A percentile compares a stretch with the other conserved stretches of the same genome.
These are phyloP conservation scores for Elephas maximus DNA, from an alignment of 2,113 vertebrate species.

Conservation along the genomic window DNA sequence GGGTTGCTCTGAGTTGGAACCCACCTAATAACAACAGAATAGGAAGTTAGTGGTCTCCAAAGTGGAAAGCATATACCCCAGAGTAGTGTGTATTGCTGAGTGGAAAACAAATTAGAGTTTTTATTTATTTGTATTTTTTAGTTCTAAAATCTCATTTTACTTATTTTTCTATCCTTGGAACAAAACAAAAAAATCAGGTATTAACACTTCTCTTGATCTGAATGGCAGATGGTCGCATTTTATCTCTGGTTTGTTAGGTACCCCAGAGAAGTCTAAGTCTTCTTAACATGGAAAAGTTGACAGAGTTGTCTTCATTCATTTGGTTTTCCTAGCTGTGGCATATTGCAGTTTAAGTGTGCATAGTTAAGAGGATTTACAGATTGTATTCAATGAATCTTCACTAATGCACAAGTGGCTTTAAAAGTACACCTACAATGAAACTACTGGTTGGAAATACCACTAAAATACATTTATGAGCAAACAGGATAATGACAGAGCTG, in stretches of 20 bases:
- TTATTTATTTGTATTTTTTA: not conserved
- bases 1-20: too few relatives aligned
- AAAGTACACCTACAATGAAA: conserved; percentile 17
- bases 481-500: not conserved
- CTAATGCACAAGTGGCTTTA: not conserved
- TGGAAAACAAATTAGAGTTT: not conserved
- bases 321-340: not conserved
- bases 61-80: not conserved
- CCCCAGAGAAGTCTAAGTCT: not conserved
- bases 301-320: not conserved
- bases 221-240: conserved; percentile 13
- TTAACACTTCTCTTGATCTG: not conserved
- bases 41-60: not conserved
- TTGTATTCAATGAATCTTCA: conserved; percentile 4
- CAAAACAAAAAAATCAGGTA: not conserved
- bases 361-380: not conserved
- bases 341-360: not conserved
- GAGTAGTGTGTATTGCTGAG: not conserved
- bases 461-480: conserved; percentile 25
- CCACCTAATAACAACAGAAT: not conserved
- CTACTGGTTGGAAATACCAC: not conserved
- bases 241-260: not conserved
- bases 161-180: not conserved
- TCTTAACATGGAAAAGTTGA: not conserved
- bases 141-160: not conserved